Conservation (phyloP, 2,888 invertebrate species). For the Gryllus longicercus region DNA sequence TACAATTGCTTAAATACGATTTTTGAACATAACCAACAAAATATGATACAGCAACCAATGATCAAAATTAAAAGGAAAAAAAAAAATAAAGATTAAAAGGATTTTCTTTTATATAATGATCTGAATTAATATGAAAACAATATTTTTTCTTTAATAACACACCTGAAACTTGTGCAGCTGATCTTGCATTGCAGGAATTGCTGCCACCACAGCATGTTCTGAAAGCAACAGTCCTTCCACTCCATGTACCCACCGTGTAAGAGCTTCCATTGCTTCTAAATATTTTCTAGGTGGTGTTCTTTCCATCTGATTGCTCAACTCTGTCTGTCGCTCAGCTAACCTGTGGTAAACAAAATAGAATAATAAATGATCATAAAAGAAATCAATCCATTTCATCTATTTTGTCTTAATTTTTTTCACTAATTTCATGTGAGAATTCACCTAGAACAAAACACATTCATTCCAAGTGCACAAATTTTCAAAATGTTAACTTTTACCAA, state of each 20-base stretch:
- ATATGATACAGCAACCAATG: background rate
- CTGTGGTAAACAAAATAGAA: conserved; percentile 38
- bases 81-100: background rate
- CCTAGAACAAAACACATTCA: no score
- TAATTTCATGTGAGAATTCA: no score
- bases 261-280: conserved; percentile 48
- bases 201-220: conserved; percentile 54
- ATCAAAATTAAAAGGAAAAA: conserved; percentile 18
- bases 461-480: no score
- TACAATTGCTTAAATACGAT: background rate
- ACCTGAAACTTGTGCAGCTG: conserved; percentile 48
- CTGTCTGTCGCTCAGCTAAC: conserved; percentile 52
- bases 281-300: conserved; percentile 48
- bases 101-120: no score
- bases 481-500: no score
- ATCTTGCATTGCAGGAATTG: conserved; percentile 48
- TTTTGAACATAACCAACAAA: background rate
- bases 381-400: no score
- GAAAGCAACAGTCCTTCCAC: conserved; percentile 51
- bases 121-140: no score
- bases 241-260: conserved; percentile 51
- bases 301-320: conserved; percentile 50
- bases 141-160: background rate
- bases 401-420: no score
- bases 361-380: no score